phyloP scores from a whole-genome alignment of 1,140 invertebrate species.

The Pseudoatta argentina region DNA sequence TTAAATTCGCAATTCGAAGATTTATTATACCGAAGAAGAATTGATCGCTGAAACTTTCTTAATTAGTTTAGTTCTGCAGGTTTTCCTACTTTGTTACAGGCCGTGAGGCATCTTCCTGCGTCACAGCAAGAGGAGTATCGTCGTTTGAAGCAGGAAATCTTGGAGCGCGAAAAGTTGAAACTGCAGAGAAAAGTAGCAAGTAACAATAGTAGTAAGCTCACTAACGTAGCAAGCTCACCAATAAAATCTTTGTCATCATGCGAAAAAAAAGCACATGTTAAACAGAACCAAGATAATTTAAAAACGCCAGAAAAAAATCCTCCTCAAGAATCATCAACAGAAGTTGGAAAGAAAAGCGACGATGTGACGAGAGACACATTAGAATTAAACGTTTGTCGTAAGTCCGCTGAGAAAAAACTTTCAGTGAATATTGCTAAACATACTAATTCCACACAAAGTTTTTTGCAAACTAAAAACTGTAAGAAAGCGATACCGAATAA shows the following conservation, averaged over 20 bases:
- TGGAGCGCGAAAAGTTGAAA: conserved; percentile 80
- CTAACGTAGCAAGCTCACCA: background rate
- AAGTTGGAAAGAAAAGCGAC: conserved; percentile 48
- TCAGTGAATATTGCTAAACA: background rate
- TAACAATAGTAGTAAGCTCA: conserved; percentile 5
- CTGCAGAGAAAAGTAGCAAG: conserved; percentile 67
- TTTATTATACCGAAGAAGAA: background rate
- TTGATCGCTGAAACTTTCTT: background rate
- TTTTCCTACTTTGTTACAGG: conserved; percentile 74
- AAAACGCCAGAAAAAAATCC: conserved; percentile 20
- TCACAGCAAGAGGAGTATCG: conserved; percentile 85
- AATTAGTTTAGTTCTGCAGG: conserved; percentile 57
- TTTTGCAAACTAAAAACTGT: conserved; percentile 16
- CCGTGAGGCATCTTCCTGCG: conserved; percentile 83
- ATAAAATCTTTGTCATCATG: background rate
- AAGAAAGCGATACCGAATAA: conserved; percentile 40
- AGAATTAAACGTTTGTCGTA: background rate
- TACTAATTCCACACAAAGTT: background rate
- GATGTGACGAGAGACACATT: conserved; percentile 2
- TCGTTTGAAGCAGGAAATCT: conserved; percentile 83
- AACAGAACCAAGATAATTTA: conserved; percentile 30
- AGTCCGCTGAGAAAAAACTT: background rate
- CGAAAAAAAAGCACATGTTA: conserved; percentile 39
- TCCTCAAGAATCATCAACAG: conserved; percentile 36
- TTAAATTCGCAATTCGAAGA: background rate